Base-by-base conservation (phyloP, 2,113 vertebrate species). In the Naja naja region DNA sequence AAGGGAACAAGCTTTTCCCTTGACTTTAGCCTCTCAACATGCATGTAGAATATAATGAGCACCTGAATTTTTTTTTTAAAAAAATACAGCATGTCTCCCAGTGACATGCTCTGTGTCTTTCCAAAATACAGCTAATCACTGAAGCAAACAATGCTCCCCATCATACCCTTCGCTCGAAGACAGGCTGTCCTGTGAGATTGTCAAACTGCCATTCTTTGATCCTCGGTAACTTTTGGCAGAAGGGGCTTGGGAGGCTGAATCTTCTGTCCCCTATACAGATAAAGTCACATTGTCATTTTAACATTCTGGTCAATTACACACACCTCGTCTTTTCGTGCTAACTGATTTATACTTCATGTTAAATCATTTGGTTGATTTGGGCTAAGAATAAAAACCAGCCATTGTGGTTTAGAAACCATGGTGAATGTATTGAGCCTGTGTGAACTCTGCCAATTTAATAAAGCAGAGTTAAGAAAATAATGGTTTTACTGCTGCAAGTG, bases 221-320 rank as follows among this genome's bases (percentile, higher is more conserved):
- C 94, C 93, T 87, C 87, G 93, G n/a, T 0, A 18, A 43, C 91
- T 92, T 64, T 92, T 96, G 56, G 92, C 55, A 87, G 96, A 92
- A n/a, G 95, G 89, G 69, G 52, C 47, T 34, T 97, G 97, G 4
- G 34, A 39, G 56, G 93, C 85, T 6, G 1, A 60, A 4, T 96
- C 96, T 94, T 96, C 95, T n/a, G 43, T 53, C 5, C 94, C 97
- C 98, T 98, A 85, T 5, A 30, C 0, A 90, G 0, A 22, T 43
- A 39, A 81, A 81, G 20, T 81, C 18, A 18, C 69, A 4, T n/a
- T 27, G 7, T 23, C 22, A 86, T 90, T 52, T 89, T 52, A 87
- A 60, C 47, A 87, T 43, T n/a, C 74, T 81, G 7, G 3, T 43
- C 74, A 81, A 43, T 81, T 81, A 39, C 34, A 81, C 18, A 81